A percentile compares a stretch with the other conserved stretches of the same genome.
Conservation (phyloP, 2,797 vertebrate species). For the Bradypus variegatus region DNA sequence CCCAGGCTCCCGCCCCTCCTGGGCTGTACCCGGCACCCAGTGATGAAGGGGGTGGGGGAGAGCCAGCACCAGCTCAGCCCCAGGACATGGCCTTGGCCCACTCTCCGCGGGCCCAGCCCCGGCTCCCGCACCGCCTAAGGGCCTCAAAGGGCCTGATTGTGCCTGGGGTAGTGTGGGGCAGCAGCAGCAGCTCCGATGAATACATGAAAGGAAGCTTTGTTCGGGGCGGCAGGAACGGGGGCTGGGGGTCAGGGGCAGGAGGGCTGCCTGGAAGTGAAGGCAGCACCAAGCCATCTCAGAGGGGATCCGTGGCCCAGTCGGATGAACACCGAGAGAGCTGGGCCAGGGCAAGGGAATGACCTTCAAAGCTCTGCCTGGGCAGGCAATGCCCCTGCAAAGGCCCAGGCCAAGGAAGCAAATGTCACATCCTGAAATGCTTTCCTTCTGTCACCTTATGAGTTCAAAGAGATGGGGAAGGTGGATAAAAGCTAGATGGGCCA, state of each 20-base stretch:
- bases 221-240: conserved; percentile 9
- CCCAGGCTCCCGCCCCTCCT: not conserved
- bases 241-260: conserved; percentile 50
- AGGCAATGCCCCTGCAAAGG: not conserved
- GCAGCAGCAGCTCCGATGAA: not conserved
- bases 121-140: conserved; percentile 47
- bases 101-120: conserved; percentile 24
- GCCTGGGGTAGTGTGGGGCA: conserved; percentile 53
- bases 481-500: conserved; percentile 4
- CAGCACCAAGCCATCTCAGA: conserved; percentile 18
- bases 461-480: not conserved
- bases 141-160: conserved; percentile 67
- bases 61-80: conserved; percentile 37
- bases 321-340: not conserved
- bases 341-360: not conserved
- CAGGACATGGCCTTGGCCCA: conserved; percentile 47
- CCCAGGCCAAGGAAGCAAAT: not conserved
- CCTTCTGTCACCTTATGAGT: not conserved
- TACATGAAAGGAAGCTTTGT: conserved; percentile 72
- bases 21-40: not conserved
- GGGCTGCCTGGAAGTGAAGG: conserved; percentile 64
- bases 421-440: not conserved
- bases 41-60: not conserved
- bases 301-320: not conserved
- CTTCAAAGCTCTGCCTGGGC: not conserved